Conservation (phyloP, 2,888 invertebrate genomes). For the Caenorhabditis doughertyi region DNA sequence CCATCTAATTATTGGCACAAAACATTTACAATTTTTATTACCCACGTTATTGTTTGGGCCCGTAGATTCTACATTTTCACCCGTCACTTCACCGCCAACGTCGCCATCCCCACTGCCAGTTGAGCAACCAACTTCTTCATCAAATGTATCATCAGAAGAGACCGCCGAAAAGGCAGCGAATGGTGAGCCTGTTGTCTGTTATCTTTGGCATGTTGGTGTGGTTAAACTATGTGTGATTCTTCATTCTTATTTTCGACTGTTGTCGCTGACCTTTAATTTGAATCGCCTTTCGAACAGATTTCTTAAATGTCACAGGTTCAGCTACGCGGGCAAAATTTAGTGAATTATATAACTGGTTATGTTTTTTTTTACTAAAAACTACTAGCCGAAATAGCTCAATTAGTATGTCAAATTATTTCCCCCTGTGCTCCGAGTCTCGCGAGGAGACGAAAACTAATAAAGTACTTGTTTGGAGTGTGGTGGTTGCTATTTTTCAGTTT, state of each 20-base stretch:
- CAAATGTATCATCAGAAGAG: constrained; percentile 34
- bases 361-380: too few species aligned
- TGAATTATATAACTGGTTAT: too few species aligned
- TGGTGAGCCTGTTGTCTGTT: constrained; percentile 51
- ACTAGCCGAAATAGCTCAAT: too few species aligned
- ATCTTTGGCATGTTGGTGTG: constrained; percentile 36
- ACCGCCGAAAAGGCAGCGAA: constrained; percentile 41
- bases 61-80: constrained; percentile 45
- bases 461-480: too few species aligned
- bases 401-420: too few species aligned
- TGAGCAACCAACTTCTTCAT: constrained; percentile 26
- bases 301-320: too few species aligned
- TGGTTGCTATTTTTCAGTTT: too few species aligned
- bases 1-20: constrained; percentile 4
- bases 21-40: background rate
- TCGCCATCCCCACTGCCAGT: constrained; percentile 28
- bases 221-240: constrained; percentile 23
- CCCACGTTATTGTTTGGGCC: constrained; percentile 40
- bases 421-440: too few species aligned
- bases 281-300: background rate
- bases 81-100: constrained; percentile 41
- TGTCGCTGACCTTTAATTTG: background rate
- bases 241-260: background rate
- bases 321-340: too few species aligned
- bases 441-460: too few species aligned